Percentiles rank a stretch among this genome's conserved stretches.
phyloP scores from a whole-genome alignment of 2,888 invertebrate genomes.

The Glyphotaelius pellucidus region DNA sequence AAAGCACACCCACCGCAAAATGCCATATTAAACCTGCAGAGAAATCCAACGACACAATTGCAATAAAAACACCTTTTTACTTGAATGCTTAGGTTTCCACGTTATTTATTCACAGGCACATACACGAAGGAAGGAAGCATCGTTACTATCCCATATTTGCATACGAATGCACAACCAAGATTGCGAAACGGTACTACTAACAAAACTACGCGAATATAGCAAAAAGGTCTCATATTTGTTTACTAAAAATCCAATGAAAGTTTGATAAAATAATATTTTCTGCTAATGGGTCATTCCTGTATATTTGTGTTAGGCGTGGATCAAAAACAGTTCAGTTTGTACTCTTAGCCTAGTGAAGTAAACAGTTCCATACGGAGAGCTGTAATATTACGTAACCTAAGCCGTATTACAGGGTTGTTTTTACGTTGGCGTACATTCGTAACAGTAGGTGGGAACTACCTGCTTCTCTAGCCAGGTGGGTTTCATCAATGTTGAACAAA shows the following conservation, averaged over 20 bases:
- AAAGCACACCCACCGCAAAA: background rate
- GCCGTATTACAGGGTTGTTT: background rate
- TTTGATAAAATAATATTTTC: background rate
- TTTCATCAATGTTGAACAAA: background rate
- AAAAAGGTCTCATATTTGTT: background rate
- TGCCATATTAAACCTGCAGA: background rate
- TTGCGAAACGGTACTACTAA: background rate
- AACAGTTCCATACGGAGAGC: background rate
- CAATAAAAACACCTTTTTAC: background rate
- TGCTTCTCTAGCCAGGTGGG: background rate
- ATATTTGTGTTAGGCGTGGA: background rate
- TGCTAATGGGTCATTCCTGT: background rate
- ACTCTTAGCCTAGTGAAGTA: background rate
- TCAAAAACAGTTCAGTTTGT: background rate
- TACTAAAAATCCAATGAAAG: background rate
- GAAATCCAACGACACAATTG: background rate
- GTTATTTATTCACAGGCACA: background rate
- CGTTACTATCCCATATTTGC: background rate
- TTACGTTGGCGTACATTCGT: background rate
- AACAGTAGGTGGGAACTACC: background rate
- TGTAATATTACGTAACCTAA: conserved; percentile 16
- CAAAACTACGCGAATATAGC: background rate
- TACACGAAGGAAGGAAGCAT: background rate
- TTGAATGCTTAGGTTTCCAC: background rate
- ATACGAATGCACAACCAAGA: background rate